A percentile compares a stretch with the other conserved stretches of the same genome.
Evolutionary conservation across 2,888 invertebrate species (phyloP).

Genomic region (Drosophila birchii): DNA sequence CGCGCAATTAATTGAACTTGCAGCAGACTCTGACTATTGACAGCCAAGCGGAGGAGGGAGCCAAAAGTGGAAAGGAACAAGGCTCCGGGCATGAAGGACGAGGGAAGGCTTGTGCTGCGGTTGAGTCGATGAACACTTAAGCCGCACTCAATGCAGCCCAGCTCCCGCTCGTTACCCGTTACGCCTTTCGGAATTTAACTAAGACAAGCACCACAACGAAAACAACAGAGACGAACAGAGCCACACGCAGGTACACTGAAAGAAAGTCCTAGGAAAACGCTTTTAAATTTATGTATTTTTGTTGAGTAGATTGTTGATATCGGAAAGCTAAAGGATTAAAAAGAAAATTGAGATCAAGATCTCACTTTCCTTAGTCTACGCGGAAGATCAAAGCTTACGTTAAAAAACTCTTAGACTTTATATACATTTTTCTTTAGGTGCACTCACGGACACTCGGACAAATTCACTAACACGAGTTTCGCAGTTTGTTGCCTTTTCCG

Average conservation of each 20-base stretch:
- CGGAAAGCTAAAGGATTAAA: too few relatives aligned
- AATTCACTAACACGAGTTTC: slow-evolving; percentile 59
- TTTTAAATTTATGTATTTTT: not conserved
- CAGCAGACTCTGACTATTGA: slow-evolving; percentile 77
- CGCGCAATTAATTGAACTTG: slow-evolving; percentile 83
- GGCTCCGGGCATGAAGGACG: slow-evolving; percentile 6
- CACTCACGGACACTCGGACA: slow-evolving; percentile 35
- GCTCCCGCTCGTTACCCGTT: slow-evolving; percentile 72
- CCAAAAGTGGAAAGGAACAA: not conserved
- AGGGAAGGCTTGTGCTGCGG: slow-evolving; percentile 61
- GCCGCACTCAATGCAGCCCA: slow-evolving; percentile 75
- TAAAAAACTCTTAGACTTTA: not conserved
- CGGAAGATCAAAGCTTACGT: too few relatives aligned
- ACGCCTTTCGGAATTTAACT: slow-evolving; percentile 78
- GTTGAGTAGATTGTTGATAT: too few relatives aligned
- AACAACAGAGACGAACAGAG: slow-evolving; percentile 64
- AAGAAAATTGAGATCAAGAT: too few relatives aligned
- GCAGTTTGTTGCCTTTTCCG: slow-evolving; percentile 77
- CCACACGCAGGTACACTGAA: slow-evolving; percentile 17
- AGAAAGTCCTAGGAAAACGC: not conserved
- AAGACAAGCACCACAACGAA: slow-evolving; percentile 79
- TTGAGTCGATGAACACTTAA: slow-evolving; percentile 78
- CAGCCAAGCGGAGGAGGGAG: slow-evolving; percentile 50
- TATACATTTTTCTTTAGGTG: not conserved
- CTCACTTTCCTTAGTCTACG: too few relatives aligned